Evolutionary conservation across 1,140 invertebrate species (phyloP), one percentile per base, ranked within the genome.

Genomic region (Chrysoperla carnea): DNA sequence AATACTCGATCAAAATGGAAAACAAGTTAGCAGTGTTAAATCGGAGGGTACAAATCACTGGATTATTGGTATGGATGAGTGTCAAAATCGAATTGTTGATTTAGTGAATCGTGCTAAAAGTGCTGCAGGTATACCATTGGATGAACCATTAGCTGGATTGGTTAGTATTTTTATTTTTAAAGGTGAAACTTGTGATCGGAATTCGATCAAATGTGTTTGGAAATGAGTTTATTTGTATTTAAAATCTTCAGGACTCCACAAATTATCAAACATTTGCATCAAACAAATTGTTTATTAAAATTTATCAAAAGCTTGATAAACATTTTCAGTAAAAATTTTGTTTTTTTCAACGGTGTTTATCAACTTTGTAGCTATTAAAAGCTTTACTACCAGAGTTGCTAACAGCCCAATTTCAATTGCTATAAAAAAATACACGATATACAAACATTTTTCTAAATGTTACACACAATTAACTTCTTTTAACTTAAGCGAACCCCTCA

Each of bases 41-140:
- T 84, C 84, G 1, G 73, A 75, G 11, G 71, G 75, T 28, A 88
- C 84, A 6, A 93, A 92, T 63, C 81, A 87, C 53, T 88, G 81
- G 78, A 77, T 83, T 55, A 68, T 87, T 1, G 87, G 87, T 1
- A 77, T 84, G 51, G 69, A 79, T 2, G 81, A 86, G 60, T 83
- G 81, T 50, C 70, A 75, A 1, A 64, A 69, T 6, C 72, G 84
- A 40, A 78, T 93, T 33, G 70, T 75, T 33, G 62, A 70, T 2
- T 81, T 93, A 76, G 72, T 89, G 6, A 60, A 73, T 23, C 59
- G 70, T 37, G 81, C 76, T 0, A 88, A 87, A 55, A 53, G 64
- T 31, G 61, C 72, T 45, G 75, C 82, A 36, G 63, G 70, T 1
- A 66, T 92, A 39, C 61, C 74, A 1, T 49, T 61, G 39, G 63